phyloP scores from a whole-genome alignment of 2,113 vertebrate genomes.

The Arizona elegans region DNA sequence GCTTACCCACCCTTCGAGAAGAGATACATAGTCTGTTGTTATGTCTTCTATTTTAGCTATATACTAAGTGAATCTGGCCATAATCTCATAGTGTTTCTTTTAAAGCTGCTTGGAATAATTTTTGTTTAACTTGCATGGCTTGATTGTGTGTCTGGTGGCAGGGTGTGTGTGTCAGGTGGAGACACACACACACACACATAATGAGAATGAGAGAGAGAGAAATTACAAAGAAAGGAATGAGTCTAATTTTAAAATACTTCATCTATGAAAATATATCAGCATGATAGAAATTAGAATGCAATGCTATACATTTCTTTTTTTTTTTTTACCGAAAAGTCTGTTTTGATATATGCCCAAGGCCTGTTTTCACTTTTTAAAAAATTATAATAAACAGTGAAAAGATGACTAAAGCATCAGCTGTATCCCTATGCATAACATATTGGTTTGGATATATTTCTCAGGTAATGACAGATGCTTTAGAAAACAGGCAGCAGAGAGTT shows the following conservation, averaged over 20 bases:
- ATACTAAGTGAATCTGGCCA: not conserved
- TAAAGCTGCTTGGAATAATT: not conserved
- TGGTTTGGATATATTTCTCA: conserved; percentile 5
- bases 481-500: not conserved
- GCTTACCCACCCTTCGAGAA: not conserved
- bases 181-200: not conserved
- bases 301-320: not conserved
- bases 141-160: not conserved
- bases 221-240: not conserved
- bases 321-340: not conserved
- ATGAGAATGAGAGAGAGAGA: not conserved
- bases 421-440: conserved; percentile 14
- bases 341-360: not conserved
- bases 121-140: not conserved
- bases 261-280: not conserved
- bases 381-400: not conserved
- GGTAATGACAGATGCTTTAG: conserved; percentile 37
- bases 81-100: not conserved
- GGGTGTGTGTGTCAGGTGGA: not conserved
- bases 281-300: not conserved
- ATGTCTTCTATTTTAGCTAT: not conserved
- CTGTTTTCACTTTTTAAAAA: not conserved
- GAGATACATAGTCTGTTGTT: too few species aligned
- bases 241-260: not conserved
- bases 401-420: not conserved